A percentile compares a stretch with the other conserved stretches of the same genome.
Evolutionary conservation across 2,888 invertebrate species (phyloP).

Genomic region (Cybosia mesomella): DNA sequence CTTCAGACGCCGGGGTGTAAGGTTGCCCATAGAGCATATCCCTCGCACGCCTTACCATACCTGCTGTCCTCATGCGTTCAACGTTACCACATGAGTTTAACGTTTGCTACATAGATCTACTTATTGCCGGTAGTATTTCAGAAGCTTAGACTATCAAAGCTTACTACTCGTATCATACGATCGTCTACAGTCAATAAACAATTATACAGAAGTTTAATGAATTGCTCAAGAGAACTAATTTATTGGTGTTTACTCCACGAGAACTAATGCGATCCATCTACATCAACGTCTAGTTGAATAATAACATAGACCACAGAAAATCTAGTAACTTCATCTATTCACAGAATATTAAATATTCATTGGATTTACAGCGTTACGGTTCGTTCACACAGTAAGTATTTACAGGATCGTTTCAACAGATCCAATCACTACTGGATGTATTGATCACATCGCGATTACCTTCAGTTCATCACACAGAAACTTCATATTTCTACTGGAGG

Average conservation of each 20-base stretch:
- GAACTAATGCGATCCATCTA: neutral
- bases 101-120: too few species aligned
- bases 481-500: neutral
- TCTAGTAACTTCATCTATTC: slow-evolving; percentile 5
- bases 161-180: neutral
- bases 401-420: neutral
- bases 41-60: too few species aligned
- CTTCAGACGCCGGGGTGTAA: too few species aligned
- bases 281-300: neutral
- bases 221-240: neutral
- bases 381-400: neutral
- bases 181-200: neutral
- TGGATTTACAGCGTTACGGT: slow-evolving; percentile 10
- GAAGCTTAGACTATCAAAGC: neutral
- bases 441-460: neutral
- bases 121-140: neutral
- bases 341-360: slow-evolving; percentile 12
- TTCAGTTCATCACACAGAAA: neutral
- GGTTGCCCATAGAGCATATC: too few species aligned
- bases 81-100: too few species aligned
- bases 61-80: too few species aligned
- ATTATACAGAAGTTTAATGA: neutral
- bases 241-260: neutral
- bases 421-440: neutral
- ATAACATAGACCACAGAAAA: slow-evolving; percentile 1